Base-by-base conservation (phyloP, 2,888 invertebrate species). In the Yponomeuta malinellus region DNA sequence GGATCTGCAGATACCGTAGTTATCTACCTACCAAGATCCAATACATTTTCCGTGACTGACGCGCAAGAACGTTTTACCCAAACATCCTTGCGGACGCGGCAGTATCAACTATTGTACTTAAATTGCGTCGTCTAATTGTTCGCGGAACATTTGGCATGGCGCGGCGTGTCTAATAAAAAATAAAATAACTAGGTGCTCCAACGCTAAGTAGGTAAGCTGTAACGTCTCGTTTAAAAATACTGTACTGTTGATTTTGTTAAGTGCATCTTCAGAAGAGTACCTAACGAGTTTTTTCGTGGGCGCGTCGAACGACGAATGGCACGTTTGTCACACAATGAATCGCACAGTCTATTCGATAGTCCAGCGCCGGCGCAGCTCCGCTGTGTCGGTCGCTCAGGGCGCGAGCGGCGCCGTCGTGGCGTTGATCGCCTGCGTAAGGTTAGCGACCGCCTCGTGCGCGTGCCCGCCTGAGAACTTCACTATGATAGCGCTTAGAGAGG, bases 401-500 rank as follows among this genome's bases (percentile, higher is more conserved):
- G 71, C 69, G 63, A 76, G 48, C 70, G 72, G n/a, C 9, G 52
- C 33, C 1, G 37, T 74, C 2, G 79, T 78, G 69, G 73, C 75
- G 71, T 79, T 79, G 59, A 72, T 29, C 29, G 70, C n/a, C 1
- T 72, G 73, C 0, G 80, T 77, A 65, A 72, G 71, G 72, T 80
- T 81, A 43, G 72, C 10, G 9, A 71, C 68, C 12, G 69, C 73
- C 4, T 52, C 71, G 48, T 73, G 59, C 29, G 69, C 74, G 29
- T 63, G 63, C 48, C 59, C 64, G 5, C 77, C 80, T 29, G 88
- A 86, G 80, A 95, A 94, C 73, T 93, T 94, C 12, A 83, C 75
- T 73, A 95, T 93, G 76, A 96, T 95, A 74, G 93, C 94, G 9
- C 93, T 89, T 0, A 96, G 84, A 48, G 95, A 95, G 8, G 95